A percentile compares a stretch with the other conserved stretches of the same genome.
Evolutionary conservation across 1,140 invertebrate species (phyloP).

Genomic region (Cydia splendana): DNA sequence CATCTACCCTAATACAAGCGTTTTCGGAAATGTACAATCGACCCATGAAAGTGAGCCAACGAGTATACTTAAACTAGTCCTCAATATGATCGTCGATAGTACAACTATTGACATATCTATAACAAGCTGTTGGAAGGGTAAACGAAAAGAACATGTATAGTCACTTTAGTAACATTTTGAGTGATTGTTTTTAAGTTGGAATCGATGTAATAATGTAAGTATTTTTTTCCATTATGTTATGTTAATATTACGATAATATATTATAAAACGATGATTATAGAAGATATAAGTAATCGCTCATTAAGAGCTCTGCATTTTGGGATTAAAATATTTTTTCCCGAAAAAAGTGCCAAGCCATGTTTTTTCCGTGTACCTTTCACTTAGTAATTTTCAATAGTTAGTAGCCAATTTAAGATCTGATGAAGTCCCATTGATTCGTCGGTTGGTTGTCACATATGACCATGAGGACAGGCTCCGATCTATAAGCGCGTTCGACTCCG

Average conservation of each 20-base stretch:
- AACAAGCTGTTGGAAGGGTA: not conserved
- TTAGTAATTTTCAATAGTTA: not conserved
- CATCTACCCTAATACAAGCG: not conserved
- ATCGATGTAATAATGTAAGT: too few species aligned
- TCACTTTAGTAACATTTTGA: too few species aligned
- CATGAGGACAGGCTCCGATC: conserved; percentile 83
- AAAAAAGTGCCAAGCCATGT: too few species aligned
- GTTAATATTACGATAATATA: too few species aligned
- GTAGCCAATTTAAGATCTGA: conserved; percentile 74
- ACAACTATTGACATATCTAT: not conserved
- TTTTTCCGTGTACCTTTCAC: too few species aligned
- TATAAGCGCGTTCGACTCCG: conserved; percentile 79
- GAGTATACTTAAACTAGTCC: not conserved
- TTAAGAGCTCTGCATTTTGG: too few species aligned
- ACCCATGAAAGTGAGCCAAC: not conserved
- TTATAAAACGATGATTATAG: too few species aligned
- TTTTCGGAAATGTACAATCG: not conserved
- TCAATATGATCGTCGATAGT: not conserved
- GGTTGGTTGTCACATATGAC: conserved; percentile 85
- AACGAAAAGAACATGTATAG: too few species aligned
- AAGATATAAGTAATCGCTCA: too few species aligned
- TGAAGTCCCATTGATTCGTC: conserved; percentile 86
- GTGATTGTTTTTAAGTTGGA: too few species aligned
- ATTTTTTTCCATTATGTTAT: too few species aligned
- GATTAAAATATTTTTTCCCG: too few species aligned